Base-by-base conservation (phyloP, 2,888 invertebrate genomes). In the Lepidonotus clava region DNA sequence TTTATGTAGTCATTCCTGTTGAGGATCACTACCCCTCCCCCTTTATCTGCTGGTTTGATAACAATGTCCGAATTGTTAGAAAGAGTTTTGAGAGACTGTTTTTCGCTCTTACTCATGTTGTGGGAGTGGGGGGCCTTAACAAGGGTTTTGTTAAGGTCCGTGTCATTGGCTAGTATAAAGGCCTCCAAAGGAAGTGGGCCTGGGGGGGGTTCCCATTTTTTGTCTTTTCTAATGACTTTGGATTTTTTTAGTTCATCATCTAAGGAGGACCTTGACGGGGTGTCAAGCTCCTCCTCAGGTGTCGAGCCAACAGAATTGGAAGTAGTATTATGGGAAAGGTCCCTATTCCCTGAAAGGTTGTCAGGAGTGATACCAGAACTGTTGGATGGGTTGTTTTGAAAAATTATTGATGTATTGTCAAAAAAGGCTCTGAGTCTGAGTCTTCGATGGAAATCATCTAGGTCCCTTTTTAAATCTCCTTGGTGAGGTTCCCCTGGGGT, bases 391-490 rank as follows among this genome's bases (percentile, higher is more conserved):
- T n/a, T n/a, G n/a, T n/a, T n/a, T n/a, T n/a, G 5, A n/a, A n/a
- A n/a, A 4, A 61, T 61, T 61, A 5, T n/a, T 5, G n/a, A 11
- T 24, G 61, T 4, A n/a, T n/a, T n/a, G n/a, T 61, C 61, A 76
- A 76, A 76, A 21, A 36, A 76, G 2, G 41, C 38, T n/a, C 34
- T 38, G 41, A 76, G 32, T 24, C 36, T 76, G 21, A 76, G 28
- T 34, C 41, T 76, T 8, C 36, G 41, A 4, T 41, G 76, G 24
- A 76, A 76, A 8, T 76, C 76, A 41, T 76, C 76, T 36, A 76
- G 28, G 18, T 76, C 76, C 38, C 24, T 21, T 4, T n/a, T 11
- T 21, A 76, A n/a, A 1, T 76, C 38, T 5, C 36, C 76, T 38
- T 8, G 14, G 38, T 76, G n/a, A 14, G 76, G 76, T 36, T 41